A percentile compares a stretch with the other conserved stretches of the same genome.
Evolutionary conservation across 1,140 invertebrate genomes (phyloP).

Genomic region (Heliconius melpomene): DNA sequence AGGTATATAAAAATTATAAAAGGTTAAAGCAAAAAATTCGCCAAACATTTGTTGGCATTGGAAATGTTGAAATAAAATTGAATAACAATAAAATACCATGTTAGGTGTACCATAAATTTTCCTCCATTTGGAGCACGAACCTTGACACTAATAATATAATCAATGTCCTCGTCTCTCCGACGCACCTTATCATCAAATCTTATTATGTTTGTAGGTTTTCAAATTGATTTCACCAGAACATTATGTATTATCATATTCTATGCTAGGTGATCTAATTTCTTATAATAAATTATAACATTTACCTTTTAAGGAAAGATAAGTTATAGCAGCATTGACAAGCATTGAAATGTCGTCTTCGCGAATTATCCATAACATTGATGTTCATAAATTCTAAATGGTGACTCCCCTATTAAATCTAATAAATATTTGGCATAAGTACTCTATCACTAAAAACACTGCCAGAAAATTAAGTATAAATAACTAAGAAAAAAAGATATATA

Average conservation of each 20-base stretch:
- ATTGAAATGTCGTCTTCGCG: no score
- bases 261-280: neutral
- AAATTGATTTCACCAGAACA: neutral
- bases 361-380: no score
- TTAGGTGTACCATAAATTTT: conserved; percentile 29
- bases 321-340: no score
- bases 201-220: neutral
- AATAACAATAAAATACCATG: conserved; percentile 26
- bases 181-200: neutral
- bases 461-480: no score
- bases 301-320: no score
- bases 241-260: neutral
- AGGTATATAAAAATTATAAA: no score
- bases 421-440: no score
- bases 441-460: no score
- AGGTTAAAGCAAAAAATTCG: neutral
- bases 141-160: conserved; percentile 45
- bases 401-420: no score
- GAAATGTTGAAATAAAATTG: conserved; percentile 9
- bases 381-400: no score
- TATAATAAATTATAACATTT: neutral
- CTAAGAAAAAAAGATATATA: no score
- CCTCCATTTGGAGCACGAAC: conserved; percentile 29
- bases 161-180: conserved; percentile 29
- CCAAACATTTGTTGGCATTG: neutral